Conservation (phyloP, 2,888 invertebrate species). For the Drosophila merina region DNA sequence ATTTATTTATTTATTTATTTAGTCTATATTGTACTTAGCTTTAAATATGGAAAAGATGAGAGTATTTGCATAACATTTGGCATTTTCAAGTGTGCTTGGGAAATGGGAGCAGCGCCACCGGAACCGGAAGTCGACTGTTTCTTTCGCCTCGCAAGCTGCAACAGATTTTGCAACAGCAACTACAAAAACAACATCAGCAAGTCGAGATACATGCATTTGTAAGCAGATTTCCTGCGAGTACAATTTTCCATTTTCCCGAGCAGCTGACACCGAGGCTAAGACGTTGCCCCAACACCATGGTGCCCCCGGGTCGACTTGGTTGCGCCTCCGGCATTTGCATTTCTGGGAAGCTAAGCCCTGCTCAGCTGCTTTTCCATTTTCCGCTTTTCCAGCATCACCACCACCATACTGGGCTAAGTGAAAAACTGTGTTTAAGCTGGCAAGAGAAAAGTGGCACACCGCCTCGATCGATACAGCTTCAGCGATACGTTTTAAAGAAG, state of each 20-base stretch:
- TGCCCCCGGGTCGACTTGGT: conserved; percentile 41
- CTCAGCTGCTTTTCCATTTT: conserved; percentile 11
- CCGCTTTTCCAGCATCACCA: conserved; percentile 27
- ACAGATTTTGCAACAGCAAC: conserved; percentile 52
- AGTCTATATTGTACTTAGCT: conserved; percentile 41
- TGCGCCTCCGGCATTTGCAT: conserved; percentile 72
- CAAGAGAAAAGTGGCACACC: conserved; percentile 7
- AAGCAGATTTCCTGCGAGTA: conserved; percentile 73
- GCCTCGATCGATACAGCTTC: conserved; percentile 5
- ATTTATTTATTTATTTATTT: conserved; percentile 71
- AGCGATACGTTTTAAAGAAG: background rate
- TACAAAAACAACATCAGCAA: conserved; percentile 24
- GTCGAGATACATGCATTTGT: conserved; percentile 57
- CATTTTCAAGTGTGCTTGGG: conserved; percentile 54
- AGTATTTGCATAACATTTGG: conserved; percentile 57
- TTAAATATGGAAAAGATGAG: conserved; percentile 57
- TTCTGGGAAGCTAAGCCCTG: conserved; percentile 41
- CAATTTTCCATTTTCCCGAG: conserved; percentile 66
- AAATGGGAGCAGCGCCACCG: conserved; percentile 36
- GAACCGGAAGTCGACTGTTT: conserved; percentile 73
- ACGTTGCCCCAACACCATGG: conserved; percentile 12
- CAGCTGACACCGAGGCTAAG: conserved; percentile 50
- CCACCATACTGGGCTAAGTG: conserved; percentile 26
- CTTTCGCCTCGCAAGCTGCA: conserved; percentile 57
- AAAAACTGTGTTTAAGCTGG: conserved; percentile 33